Base-by-base conservation (phyloP, 2,113 vertebrate species). In the Hemibagrus wyckioides region DNA sequence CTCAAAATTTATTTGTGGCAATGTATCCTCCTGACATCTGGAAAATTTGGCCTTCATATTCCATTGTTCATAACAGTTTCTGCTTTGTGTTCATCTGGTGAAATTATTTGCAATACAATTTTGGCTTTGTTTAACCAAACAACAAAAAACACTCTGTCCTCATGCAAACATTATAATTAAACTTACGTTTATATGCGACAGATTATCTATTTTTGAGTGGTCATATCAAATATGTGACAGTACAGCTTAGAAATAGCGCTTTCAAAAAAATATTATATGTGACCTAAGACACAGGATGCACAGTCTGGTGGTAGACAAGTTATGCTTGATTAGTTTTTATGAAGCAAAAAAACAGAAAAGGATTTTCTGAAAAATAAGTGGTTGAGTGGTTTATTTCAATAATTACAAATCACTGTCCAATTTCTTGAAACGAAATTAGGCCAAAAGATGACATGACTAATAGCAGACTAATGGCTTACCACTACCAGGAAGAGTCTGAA, bases 211-310 rank as follows among this genome's bases (percentile, higher is more conserved):
- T 65, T 59, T 85, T 63, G 28, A 30, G 39, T 33, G 8, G 54
- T 13, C 4, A 59, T 50, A 23, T 33, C 2, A 63, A 61, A 85
- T 21, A 63, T 52, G 57, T 13, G 17, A 28, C 25, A 25, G 11
- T 30, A 33, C 28, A 81, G 21, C 19, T 81, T 69, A 14, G 4
- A 86, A 81, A 41, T 7, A 44, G 50, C 28, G 21, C 59, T 52
- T 86, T 28, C 44, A 79, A 41, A 56, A 57, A 28, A 56, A 79
- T 33, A 90, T 85, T 65, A 30, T 23, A 82, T 77, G 54, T 85
- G 57, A 85, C 88, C 85, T 86, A 61, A 87, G 95, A 97, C 96
- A 96, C 96, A 96, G 96, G 96, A 97, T 93, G 90, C 56, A 30
- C 39, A 91, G 95, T 97, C 96, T 96, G 92, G 95, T 97, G 96